Evolutionary conservation across 2,113 vertebrate species (phyloP).

Genomic region (Bolborhynchus lineola): DNA sequence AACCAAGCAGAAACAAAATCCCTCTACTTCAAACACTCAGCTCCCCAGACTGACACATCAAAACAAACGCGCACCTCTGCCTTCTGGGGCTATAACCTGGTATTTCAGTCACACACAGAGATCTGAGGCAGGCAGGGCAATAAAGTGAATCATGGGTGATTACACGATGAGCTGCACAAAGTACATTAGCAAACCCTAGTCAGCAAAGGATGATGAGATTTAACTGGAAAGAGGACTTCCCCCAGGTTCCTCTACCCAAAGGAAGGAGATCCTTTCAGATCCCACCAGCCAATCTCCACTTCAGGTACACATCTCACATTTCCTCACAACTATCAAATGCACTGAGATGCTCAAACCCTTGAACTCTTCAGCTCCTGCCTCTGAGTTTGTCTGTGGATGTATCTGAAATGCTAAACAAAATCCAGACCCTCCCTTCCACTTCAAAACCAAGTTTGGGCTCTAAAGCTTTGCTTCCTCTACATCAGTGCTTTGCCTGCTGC

Average conservation of each 20-base stretch:
- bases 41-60: background rate
- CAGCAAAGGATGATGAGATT: background rate
- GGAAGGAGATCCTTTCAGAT: background rate
- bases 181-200: background rate
- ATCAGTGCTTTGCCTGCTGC: background rate
- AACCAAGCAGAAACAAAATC: background rate
- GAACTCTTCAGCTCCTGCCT: background rate
- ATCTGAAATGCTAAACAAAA: background rate
- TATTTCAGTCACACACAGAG: background rate
- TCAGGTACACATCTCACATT: accelerated
- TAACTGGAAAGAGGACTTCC: background rate
- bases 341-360: background rate
- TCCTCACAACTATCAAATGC: background rate
- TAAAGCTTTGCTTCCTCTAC: background rate
- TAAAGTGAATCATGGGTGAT: background rate
- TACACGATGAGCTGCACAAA: background rate
- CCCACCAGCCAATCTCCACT: background rate
- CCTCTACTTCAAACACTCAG: background rate
- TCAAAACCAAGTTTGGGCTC: background rate
- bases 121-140: background rate
- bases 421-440: background rate
- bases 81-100: background rate
- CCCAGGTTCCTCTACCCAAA: background rate
- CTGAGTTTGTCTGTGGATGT: background rate
- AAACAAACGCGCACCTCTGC: background rate